phyloP scores from a whole-genome alignment of 2,113 vertebrate species.

The Apteryx mantelli region DNA sequence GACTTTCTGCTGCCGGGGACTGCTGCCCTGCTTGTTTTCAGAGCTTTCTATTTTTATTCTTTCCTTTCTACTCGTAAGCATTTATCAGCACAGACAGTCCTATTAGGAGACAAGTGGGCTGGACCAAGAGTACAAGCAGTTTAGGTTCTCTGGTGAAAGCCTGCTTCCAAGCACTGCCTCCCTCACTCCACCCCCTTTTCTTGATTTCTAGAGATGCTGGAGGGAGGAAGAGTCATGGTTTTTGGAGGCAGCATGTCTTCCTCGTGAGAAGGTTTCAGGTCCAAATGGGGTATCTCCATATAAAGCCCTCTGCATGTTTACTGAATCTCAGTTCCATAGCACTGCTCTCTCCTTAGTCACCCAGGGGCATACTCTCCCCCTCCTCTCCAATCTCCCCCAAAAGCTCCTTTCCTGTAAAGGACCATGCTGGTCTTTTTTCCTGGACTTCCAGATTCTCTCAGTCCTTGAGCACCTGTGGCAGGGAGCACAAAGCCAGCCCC shows the following conservation, averaged over 20 bases:
- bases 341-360: neutral
- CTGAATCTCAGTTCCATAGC: neutral
- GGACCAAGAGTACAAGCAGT: neutral
- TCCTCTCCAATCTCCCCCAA: too few relatives aligned
- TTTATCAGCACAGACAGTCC: neutral
- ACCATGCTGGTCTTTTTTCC: neutral
- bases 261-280: neutral
- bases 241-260: neutral
- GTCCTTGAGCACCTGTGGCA: neutral
- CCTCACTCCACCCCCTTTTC: neutral
- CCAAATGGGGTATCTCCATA: neutral
- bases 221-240: neutral
- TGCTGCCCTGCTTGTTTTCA: neutral
- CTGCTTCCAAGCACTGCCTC: neutral
- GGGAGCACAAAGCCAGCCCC: neutral
- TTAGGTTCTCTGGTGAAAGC: neutral
- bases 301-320: neutral
- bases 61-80: neutral
- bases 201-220: neutral
- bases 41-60: neutral
- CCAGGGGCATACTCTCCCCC: neutral
- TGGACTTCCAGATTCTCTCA: neutral
- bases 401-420: neutral
- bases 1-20: accelerated
- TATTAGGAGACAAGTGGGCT: neutral